These are phyloP conservation scores for Pseudococcus jackbeardsleyi DNA, from an alignment of 2,888 invertebrate genomes.

Conservation along the genomic window DNA sequence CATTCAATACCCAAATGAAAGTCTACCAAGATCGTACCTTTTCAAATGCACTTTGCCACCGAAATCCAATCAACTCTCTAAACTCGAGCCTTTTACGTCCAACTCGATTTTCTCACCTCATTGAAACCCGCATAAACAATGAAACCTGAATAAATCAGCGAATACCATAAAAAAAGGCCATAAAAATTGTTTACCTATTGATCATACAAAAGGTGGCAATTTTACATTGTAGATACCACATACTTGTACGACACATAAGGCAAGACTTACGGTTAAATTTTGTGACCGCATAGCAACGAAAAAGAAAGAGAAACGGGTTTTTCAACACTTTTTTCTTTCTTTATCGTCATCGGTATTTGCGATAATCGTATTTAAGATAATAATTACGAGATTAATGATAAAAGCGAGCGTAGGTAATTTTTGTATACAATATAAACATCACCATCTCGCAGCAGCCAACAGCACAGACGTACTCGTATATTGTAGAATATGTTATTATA, in stretches of 20 bases:
- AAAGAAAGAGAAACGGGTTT: slow-evolving; percentile 27
- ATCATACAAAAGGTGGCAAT: neutral
- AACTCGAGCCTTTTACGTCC: too few species aligned
- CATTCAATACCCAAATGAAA: too few species aligned
- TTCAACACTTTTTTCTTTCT: neutral
- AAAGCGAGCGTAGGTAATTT: slow-evolving; percentile 41
- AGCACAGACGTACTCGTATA: slow-evolving; percentile 12
- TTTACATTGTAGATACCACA: neutral
- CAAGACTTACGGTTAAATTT: neutral
- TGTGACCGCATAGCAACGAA: neutral
- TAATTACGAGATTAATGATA: slow-evolving; percentile 48
- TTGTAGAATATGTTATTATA: slow-evolving; percentile 42
- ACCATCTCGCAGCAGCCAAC: neutral
- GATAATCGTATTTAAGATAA: slow-evolving; percentile 49
- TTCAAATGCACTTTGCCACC: too few species aligned
- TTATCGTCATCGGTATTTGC: slow-evolving; percentile 38
- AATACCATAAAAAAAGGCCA: too few species aligned
- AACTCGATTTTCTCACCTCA: too few species aligned
- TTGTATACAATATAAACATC: slow-evolving; percentile 31
- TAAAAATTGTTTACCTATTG: too few species aligned
- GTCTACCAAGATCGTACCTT: too few species aligned
- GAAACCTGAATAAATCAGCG: too few species aligned
- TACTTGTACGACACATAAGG: neutral
- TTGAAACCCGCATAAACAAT: too few species aligned
- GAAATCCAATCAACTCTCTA: too few species aligned